These are phyloP conservation scores for Sebastes aleutianus DNA, from an alignment of 2,797 vertebrate genomes.

Conservation along the genomic window DNA sequence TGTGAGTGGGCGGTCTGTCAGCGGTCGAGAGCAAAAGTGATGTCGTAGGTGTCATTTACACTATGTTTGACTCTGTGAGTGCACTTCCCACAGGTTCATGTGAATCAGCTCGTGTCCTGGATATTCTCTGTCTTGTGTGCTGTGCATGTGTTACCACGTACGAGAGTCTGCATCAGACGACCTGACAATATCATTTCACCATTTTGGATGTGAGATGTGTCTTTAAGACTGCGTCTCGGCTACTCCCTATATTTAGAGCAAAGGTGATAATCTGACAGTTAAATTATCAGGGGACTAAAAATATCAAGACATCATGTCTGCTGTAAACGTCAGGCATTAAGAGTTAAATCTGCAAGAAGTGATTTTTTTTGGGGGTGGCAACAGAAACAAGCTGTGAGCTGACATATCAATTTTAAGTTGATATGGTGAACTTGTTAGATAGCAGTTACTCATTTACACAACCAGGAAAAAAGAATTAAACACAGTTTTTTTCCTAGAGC, in stretches of 20 bases:
- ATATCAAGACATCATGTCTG: slow-evolving; percentile 45
- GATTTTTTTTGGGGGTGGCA: not conserved
- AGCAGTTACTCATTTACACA: not conserved
- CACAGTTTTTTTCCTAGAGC: too few relatives aligned
- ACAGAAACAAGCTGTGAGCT: slow-evolving; percentile 1
- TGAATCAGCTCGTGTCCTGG: slow-evolving; percentile 11
- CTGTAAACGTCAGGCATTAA: not conserved
- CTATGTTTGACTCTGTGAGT: slow-evolving; percentile 22
- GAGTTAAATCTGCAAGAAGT: slow-evolving; percentile 2
- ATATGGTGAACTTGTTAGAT: not conserved
- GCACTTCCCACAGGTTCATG: slow-evolving; percentile 38
- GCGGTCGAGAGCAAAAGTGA: slow-evolving; percentile 28
- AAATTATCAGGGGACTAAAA: slow-evolving; percentile 59
- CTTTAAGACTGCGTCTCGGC: slow-evolving; percentile 55
- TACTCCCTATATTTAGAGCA: slow-evolving; percentile 68
- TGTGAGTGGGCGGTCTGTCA: slow-evolving; percentile 22
- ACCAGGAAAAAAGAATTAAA: too few relatives aligned
- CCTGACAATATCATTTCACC: slow-evolving; percentile 15
- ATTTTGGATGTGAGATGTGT: slow-evolving; percentile 37
- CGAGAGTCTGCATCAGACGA: slow-evolving; percentile 10
- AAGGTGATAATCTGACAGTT: slow-evolving; percentile 59
- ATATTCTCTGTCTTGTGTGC: slow-evolving; percentile 10
- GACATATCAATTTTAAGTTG: not conserved
- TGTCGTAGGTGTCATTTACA: slow-evolving; percentile 32
- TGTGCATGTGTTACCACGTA: slow-evolving; percentile 3